Evolutionary conservation across 1,140 invertebrate genomes (phyloP).

Genomic region (Caenorhabditis latens): DNA sequence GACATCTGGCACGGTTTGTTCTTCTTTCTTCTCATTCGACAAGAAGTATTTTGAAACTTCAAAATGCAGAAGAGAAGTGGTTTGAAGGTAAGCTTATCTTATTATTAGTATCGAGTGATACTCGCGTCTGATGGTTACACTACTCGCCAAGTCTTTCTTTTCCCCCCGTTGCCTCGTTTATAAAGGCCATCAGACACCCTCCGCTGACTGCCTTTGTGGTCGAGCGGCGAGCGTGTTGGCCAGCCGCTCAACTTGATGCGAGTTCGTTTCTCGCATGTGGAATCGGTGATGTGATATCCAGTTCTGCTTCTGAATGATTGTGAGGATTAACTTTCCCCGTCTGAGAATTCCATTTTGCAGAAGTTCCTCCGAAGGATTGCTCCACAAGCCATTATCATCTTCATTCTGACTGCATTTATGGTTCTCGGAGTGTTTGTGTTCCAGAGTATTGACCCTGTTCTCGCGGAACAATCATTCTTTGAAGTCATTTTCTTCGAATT

Average conservation of each 20-base stretch:
- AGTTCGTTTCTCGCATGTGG: constrained; percentile 30
- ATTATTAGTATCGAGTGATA: no score
- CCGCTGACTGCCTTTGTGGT: constrained; percentile 4
- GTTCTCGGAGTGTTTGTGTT: constrained; percentile 5
- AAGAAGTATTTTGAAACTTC: background rate
- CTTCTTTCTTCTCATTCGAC: background rate
- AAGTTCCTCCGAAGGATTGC: constrained; percentile 14
- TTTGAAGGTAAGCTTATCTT: background rate
- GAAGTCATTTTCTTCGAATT: constrained; percentile 46
- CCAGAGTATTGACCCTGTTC: constrained; percentile 23
- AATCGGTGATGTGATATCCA: constrained; percentile 47
- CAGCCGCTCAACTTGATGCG: constrained; percentile 1
- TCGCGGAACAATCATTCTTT: constrained; percentile 22
- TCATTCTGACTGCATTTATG: background rate
- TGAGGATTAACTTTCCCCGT: constrained; percentile 47
- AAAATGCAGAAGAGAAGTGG: constrained; percentile 4
- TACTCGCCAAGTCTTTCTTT: background rate
- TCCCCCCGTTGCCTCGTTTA: background rate
- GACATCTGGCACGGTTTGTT: constrained; percentile 21
- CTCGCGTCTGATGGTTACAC: background rate
- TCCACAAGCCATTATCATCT: constrained; percentile 36
- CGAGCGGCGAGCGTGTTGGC: constrained; percentile 19
- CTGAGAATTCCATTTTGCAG: constrained; percentile 37
- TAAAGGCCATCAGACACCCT: background rate
- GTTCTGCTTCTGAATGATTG: constrained; percentile 38